These are phyloP conservation scores for Leptothorax acervorum DNA, from an alignment of 2,888 invertebrate genomes.

Conservation along the genomic window DNA sequence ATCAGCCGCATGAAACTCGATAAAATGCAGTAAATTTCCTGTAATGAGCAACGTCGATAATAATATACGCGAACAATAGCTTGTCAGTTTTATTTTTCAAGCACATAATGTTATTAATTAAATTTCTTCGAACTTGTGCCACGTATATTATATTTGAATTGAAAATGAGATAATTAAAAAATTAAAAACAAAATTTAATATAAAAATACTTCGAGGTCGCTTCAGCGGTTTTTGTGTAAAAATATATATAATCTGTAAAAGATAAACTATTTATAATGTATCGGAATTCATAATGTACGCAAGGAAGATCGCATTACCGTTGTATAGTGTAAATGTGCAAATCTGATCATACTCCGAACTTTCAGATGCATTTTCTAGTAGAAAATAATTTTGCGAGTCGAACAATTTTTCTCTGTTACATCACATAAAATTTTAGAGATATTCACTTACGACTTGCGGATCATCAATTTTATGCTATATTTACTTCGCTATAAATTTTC, in stretches of 20 bases:
- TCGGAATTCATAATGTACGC: background rate
- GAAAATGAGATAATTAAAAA: background rate
- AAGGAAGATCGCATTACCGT: background rate
- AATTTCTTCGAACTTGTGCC: slow-evolving; percentile 9
- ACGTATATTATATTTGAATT: background rate
- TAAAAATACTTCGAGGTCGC: background rate
- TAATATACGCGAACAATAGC: slow-evolving; percentile 8
- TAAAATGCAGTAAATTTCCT: slow-evolving; percentile 33
- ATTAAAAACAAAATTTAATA: slow-evolving; percentile 11
- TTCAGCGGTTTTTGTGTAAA: slow-evolving; percentile 16
- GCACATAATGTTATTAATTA: background rate
- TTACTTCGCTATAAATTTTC: slow-evolving; percentile 26
- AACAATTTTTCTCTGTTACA: background rate
- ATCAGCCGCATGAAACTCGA: slow-evolving; percentile 16
- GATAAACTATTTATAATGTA: slow-evolving; percentile 34
- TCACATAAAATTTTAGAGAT: background rate
- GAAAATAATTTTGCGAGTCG: background rate
- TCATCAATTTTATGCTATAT: background rate
- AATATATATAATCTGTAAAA: slow-evolving; percentile 28
- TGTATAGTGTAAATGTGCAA: background rate
- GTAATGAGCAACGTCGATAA: slow-evolving; percentile 21
- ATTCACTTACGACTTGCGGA: background rate
- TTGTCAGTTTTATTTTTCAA: slow-evolving; percentile 20
- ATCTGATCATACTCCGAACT: background rate
- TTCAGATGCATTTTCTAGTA: background rate